Conservation (phyloP, 1,140 invertebrate genomes). For the Diabrotica virgifera region DNA sequence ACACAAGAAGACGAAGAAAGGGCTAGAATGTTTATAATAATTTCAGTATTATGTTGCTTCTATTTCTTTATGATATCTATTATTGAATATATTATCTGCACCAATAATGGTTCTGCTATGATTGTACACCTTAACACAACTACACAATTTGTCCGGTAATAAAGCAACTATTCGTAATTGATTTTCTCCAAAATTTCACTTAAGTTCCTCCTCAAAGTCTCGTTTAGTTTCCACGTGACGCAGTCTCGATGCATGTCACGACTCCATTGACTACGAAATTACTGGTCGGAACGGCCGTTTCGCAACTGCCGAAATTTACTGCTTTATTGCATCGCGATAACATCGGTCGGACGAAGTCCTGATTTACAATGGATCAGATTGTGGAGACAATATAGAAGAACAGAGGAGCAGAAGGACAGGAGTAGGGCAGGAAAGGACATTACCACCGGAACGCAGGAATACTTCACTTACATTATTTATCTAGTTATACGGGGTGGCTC, state of each 20-base stretch:
- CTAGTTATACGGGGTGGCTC: too few species aligned
- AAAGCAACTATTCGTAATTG: too few species aligned
- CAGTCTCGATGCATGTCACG: not conserved
- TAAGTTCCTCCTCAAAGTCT: not conserved
- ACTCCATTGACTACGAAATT: conserved; percentile 3
- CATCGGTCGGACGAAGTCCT: not conserved
- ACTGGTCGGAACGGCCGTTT: not conserved
- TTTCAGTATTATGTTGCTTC: too few species aligned
- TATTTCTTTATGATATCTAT: too few species aligned
- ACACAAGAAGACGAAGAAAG: too few species aligned
- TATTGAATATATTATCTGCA: too few species aligned
- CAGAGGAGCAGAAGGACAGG: conserved; percentile 4
- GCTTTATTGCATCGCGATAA: conserved; percentile 8
- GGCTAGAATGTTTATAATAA: too few species aligned
- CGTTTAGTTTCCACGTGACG: not conserved
- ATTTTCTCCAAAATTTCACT: too few species aligned
- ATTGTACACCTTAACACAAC: too few species aligned
- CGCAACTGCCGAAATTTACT: conserved; percentile 14
- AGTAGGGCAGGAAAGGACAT: not conserved
- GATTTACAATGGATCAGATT: conserved; percentile 11
- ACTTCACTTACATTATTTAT: not conserved
- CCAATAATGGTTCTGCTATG: too few species aligned
- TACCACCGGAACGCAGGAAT: not conserved
- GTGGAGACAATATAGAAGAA: conserved; percentile 1
- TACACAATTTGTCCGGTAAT: too few species aligned